Evolutionary conservation across 2,113 vertebrate genomes (phyloP), one percentile per base, ranked within the genome.

Genomic region (Pyrgilauda ruficollis): DNA sequence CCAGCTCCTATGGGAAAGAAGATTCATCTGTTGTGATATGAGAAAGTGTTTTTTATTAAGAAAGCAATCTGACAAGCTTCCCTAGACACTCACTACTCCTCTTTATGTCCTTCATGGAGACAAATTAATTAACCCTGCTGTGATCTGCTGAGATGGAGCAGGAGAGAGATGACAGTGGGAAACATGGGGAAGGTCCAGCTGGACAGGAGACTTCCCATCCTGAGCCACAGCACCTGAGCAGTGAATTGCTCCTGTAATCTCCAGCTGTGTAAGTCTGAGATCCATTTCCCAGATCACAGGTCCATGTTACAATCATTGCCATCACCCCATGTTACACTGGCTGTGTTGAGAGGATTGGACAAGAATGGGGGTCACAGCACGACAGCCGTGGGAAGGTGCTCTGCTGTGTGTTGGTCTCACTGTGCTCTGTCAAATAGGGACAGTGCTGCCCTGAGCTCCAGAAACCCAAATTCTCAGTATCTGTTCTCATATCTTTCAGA

Each of bases 331-430:
- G 41, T 55, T 39, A 43, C 19, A 2, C 12, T 28, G 55, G 12
- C 52, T 93, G 75, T 6, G 3, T 9, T 81, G 16, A 78, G 64
- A 74, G 28, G 30, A 21, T 4, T 1, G 2, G 35, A 33, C 67
- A 72, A 66, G 31, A 19, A 8, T 13, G 31, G 8, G 8, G 14
- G 75, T 19, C 39, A n/a, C 56, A 75, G 79, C 28, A 50, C 0
- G 0, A 13, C 7, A 33, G 39, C 43, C 0, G 0, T 4, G 7
- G 49, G 46, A 81, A 91, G 66, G 39, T 67, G 66, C n/a, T 77
- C 41, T 64, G 72, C 33, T 2, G 2, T 0, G 0, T 33, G 13
- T 8, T 39, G 27, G 11, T 46, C 55, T 68, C 6, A 4, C 43
- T 90, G 68, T 56, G 47, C 35, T 41, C 13, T 75, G 58, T 64